Evolutionary conservation across 2,113 vertebrate genomes (phyloP), one percentile per base, ranked within the genome.

Genomic region (Cacatua alba): DNA sequence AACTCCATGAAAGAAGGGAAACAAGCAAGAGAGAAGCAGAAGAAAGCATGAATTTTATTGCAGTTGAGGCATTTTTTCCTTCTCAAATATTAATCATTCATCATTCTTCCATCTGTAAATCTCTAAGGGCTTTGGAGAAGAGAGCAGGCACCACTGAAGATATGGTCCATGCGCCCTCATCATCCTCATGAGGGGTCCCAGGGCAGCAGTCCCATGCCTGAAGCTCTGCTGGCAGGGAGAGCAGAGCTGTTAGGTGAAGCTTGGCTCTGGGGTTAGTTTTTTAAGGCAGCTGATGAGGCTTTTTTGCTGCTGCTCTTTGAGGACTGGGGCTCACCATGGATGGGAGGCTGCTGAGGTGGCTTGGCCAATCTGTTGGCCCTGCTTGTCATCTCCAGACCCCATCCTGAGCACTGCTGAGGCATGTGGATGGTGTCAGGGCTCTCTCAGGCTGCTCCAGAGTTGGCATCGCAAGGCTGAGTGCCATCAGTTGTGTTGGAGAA

Each of bases 101-200:
- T 55, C 8, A 2, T 64, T 84, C n/a, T 48, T 77, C 43, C 44
- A 63, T 23, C 62, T 77, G 14, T 82, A 63, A 71, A 57, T 77
- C 67, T 79, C 75, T 17, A 43, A 67, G 52, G 26, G 60, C 20
- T 88, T 63, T 24, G n/a, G 48, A 29, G 9, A 14, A 60, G 74
- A 48, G 52, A 65, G 59, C 1, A 1, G 53, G 25, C 15, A 23
- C 33, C 24, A 9, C 4, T 0, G 0, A 64, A 51, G 39, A 33
- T 0, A 0, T 29, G 46, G 35, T 64, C 51, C 6, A 1, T 90
- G 48, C 10, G 46, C 43, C 93, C n/a, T 64, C 15, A 17, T 62
- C 4, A 3, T 46, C 8, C 14, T 31, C 17, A 7, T 0, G 48
- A 84, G 16, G 24, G 18, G 12, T 2, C 25, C 33, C 59, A n/a